Conservation (phyloP, 2,113 vertebrate genomes). For the Thryonomys swinderianus region DNA sequence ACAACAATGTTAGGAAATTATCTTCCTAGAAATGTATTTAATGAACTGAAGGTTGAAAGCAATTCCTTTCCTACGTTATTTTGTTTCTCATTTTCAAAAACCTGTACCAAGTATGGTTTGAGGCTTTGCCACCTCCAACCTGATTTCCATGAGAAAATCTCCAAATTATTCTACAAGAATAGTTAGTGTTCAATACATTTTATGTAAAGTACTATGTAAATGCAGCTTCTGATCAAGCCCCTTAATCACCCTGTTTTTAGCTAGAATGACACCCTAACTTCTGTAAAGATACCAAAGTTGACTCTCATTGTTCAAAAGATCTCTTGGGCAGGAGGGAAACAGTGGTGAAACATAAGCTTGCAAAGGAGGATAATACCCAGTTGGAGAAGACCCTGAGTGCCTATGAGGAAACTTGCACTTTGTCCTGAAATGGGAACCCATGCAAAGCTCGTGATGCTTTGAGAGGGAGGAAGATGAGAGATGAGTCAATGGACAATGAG, state of each 20-base stretch:
- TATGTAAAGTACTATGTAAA: not conserved
- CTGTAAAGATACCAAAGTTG: not conserved
- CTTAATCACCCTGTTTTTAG: not conserved
- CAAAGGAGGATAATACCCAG: not conserved
- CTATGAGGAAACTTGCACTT: not conserved
- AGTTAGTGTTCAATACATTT: not conserved
- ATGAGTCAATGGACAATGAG: not conserved
- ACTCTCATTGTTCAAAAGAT: not conserved
- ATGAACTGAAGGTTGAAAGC: not conserved
- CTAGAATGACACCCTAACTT: not conserved
- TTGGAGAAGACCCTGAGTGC: not conserved
- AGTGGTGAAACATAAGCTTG: not conserved
- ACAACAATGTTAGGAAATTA: not conserved
- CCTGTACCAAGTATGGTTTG: not conserved
- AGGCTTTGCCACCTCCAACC: not conserved
- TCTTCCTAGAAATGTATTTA: not conserved
- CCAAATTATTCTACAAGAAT: not conserved
- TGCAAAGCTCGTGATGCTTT: not conserved
- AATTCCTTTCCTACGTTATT: slow-evolving; percentile 19
- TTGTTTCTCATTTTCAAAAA: slow-evolving; percentile 1
- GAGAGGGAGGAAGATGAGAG: not conserved
- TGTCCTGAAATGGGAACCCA: not conserved
- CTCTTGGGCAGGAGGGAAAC: not conserved
- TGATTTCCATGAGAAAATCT: slow-evolving; percentile 13
- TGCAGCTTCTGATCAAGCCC: not conserved